Conservation (phyloP, 2,888 invertebrate genomes). For the Caenorhabditis afra region DNA sequence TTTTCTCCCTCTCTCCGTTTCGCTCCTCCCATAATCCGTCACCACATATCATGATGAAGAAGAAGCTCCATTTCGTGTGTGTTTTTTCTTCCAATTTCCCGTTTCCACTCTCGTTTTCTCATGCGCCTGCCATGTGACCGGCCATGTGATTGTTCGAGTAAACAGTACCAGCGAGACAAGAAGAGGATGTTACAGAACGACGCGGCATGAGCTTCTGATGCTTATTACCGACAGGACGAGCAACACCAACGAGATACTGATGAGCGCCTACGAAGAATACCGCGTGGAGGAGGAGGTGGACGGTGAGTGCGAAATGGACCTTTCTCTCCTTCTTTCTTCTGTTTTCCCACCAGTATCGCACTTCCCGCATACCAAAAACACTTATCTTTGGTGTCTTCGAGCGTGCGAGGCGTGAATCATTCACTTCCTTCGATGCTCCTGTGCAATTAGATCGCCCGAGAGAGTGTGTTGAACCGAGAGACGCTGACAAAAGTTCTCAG, state of each 20-base stretch:
- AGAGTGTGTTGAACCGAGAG: conserved; percentile 20
- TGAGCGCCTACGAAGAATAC: conserved; percentile 25
- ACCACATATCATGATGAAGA: conserved; percentile 1
- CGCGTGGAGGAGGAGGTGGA: conserved; percentile 13
- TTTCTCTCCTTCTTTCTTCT: conserved; percentile 6
- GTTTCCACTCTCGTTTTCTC: background rate
- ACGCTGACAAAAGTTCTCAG: background rate
- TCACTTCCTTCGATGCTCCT: background rate
- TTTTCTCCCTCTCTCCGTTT: background rate
- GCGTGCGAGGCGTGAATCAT: background rate
- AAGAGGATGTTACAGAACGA: conserved; percentile 27
- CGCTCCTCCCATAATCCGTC: conserved; percentile 5
- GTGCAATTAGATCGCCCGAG: background rate
- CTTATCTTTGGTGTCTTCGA: conserved; percentile 32
- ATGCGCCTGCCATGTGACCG: conserved; percentile 39
- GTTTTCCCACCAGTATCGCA: conserved; percentile 8
- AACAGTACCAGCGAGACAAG: conserved; percentile 30
- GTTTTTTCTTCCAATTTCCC: conserved; percentile 6
- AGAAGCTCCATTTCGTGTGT: background rate
- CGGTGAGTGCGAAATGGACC: conserved; percentile 27
- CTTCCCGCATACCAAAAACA: conserved; percentile 26
- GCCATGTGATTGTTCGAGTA: conserved; percentile 50
- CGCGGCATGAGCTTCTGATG: conserved; percentile 6
- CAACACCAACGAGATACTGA: conserved; percentile 14
- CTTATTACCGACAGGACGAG: conserved; percentile 30